A percentile compares a stretch with the other conserved stretches of the same genome.
Evolutionary conservation across 2,888 invertebrate genomes (phyloP).

Genomic region (Cerastoderma edule): DNA sequence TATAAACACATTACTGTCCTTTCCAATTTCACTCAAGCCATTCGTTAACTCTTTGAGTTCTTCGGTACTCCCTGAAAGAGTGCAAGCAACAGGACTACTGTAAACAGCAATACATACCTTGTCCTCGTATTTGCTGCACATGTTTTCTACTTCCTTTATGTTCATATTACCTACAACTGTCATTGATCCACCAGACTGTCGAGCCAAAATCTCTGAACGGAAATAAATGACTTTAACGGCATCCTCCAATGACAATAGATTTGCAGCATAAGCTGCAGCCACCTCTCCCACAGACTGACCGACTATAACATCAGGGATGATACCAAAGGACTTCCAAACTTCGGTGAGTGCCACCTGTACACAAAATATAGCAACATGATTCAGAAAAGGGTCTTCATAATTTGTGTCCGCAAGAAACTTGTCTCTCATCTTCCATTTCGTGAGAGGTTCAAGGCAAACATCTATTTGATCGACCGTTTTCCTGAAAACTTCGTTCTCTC

Average conservation of each 20-base stretch:
- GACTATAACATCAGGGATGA: too few relatives aligned
- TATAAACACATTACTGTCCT: not conserved
- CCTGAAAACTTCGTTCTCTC: conserved; percentile 64
- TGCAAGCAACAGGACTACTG: conserved; percentile 29
- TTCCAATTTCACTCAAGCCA: not conserved
- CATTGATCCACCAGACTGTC: conserved; percentile 57
- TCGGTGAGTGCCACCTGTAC: too few relatives aligned
- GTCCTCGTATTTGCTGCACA: conserved; percentile 24
- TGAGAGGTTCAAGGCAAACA: conserved; percentile 42
- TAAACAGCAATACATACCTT: conserved; percentile 46
- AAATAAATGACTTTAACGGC: too few relatives aligned
- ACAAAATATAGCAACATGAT: too few relatives aligned
- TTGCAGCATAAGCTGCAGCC: too few relatives aligned
- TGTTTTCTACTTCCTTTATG: conserved; percentile 36
- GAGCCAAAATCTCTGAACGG: conserved; percentile 40
- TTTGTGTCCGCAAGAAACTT: conserved; percentile 32
- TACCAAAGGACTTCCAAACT: too few relatives aligned
- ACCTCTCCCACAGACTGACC: too few relatives aligned
- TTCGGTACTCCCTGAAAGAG: conserved; percentile 20
- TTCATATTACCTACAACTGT: conserved; percentile 47
- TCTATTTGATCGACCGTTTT: conserved; percentile 61
- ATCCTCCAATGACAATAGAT: too few relatives aligned
- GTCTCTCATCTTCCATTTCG: conserved; percentile 53
- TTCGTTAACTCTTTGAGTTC: not conserved
- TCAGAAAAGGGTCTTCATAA: conserved; percentile 21